Evolutionary conservation across 2,113 vertebrate species (phyloP), one percentile per base, ranked within the genome.

Genomic region (Xyliphius kryptos): DNA sequence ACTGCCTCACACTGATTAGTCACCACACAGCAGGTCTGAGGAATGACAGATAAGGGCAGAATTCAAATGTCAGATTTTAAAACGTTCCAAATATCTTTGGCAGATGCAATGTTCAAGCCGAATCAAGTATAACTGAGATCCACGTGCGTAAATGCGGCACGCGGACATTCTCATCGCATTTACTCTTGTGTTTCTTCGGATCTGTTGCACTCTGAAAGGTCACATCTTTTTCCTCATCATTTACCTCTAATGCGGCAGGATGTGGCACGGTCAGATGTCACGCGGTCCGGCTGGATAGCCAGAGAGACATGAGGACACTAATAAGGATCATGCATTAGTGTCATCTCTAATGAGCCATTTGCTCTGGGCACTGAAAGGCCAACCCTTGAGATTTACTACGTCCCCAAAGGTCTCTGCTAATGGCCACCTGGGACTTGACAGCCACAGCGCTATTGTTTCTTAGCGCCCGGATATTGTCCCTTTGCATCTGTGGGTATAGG

Each of bases 291-390:
- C 80, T 80, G 76, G 77, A 75, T 59, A 78, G 73, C 77, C 69
- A 53, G 38, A 73, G 56, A 68, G 78, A 79, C 78, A 77, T 69
- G 68, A 77, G 72, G 67, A 65, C 69, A 69, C 74, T 87, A 88
- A 88, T 88, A 84, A 88, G 85, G 74, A 79, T 83, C 76, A 85
- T 86, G 80, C 81, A 85, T 87, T 85, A 82, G 79, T 85, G 85
- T 88, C 85, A 82, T 77, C 75, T 76, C 67, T 85, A 85, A 80
- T 82, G 86, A 88, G 82, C 86, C 80, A 79, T 79, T 77, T 82
- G 79, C 81, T 81, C 69, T 75, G 74, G 75, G 82, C 77, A 75
- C 77, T 81, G 82, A 87, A 89, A 88, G 83, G 82, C 84, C 85
- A 82, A 74, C 76, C 62, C 11, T 73, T 81, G 81, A 87, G 85